Conservation (phyloP, 2,113 vertebrate species). For the Scomber japonicus region DNA sequence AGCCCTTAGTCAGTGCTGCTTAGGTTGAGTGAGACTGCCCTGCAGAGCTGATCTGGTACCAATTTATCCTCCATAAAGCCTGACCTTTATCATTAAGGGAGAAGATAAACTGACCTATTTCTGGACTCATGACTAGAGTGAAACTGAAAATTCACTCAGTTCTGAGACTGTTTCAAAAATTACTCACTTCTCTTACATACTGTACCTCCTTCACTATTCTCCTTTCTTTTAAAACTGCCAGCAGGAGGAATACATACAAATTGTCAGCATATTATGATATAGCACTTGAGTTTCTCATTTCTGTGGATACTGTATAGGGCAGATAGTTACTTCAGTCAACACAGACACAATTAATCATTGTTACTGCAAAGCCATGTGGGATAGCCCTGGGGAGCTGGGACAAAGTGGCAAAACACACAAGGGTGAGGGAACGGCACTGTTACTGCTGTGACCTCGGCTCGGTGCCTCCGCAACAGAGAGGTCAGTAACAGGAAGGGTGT, state of each 20-base stretch:
- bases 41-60: slow-evolving; percentile 56
- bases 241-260: slow-evolving; percentile 19
- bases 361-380: slow-evolving; percentile 49
- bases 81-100: slow-evolving; percentile 64
- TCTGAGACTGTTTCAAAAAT: slow-evolving; percentile 27
- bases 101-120: slow-evolving; percentile 50
- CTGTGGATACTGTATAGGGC: slow-evolving; percentile 17
- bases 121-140: slow-evolving; percentile 18
- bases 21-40: slow-evolving; percentile 47
- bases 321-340: slow-evolving; percentile 58
- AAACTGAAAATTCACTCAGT: slow-evolving; percentile 42
- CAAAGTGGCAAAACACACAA: slow-evolving; percentile 47
- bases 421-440: slow-evolving; percentile 45
- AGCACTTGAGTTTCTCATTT: slow-evolving; percentile 19
- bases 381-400: slow-evolving; percentile 44
- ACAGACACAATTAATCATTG: slow-evolving; percentile 65
- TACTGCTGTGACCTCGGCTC: slow-evolving; percentile 40
- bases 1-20: slow-evolving; percentile 52
- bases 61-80: slow-evolving; percentile 58
- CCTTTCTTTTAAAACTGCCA: slow-evolving; percentile 3
- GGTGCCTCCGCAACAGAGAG: slow-evolving; percentile 39
- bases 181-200: slow-evolving; percentile 3
- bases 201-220: not conserved
- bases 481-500: slow-evolving; percentile 58
- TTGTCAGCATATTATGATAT: slow-evolving; percentile 20